Evolutionary conservation across 2,888 invertebrate genomes (phyloP).

Genomic region (Chalcosyrphus nemorum): DNA sequence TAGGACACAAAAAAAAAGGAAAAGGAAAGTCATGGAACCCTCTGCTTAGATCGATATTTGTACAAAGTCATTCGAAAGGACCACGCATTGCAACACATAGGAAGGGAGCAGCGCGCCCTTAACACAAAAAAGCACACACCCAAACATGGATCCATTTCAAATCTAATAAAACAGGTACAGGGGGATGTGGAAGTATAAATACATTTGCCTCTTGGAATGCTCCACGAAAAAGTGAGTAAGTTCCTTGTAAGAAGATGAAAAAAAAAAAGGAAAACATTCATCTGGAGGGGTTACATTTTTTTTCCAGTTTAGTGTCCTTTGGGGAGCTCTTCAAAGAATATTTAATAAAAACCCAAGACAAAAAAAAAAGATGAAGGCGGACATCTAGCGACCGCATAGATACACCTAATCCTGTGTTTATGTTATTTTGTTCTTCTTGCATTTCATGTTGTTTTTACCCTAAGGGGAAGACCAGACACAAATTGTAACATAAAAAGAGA

Average conservation of each 20-base stretch:
- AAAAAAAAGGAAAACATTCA: conserved; percentile 42
- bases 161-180: conserved; percentile 63
- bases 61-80: conserved; percentile 50
- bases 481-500: conserved; percentile 56
- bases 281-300: conserved; percentile 39
- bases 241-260: conserved; percentile 36
- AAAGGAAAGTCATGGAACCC: conserved; percentile 33
- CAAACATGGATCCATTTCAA: conserved; percentile 72
- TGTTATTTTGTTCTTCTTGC: conserved; percentile 52
- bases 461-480: conserved; percentile 24
- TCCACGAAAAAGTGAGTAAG: conserved; percentile 42
- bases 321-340: conserved; percentile 67
- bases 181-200: conserved; percentile 18
- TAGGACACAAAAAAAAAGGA: background rate
- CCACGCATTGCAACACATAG: conserved; percentile 55
- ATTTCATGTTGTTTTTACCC: conserved; percentile 58
- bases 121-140: conserved; percentile 59
- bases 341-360: conserved; percentile 57
- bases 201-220: conserved; percentile 40
- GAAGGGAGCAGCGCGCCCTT: conserved; percentile 48
- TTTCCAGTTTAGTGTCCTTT: conserved; percentile 61
- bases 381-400: conserved; percentile 55
- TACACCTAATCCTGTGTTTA: conserved; percentile 59
- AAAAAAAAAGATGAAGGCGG: conserved; percentile 50
- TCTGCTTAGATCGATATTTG: conserved; percentile 56